Evolutionary conservation across 35 echinoderm and acorn worm species (phyloP), one percentile per base, ranked within the genome.

Genomic region (Apostichopus parvimensis): DNA sequence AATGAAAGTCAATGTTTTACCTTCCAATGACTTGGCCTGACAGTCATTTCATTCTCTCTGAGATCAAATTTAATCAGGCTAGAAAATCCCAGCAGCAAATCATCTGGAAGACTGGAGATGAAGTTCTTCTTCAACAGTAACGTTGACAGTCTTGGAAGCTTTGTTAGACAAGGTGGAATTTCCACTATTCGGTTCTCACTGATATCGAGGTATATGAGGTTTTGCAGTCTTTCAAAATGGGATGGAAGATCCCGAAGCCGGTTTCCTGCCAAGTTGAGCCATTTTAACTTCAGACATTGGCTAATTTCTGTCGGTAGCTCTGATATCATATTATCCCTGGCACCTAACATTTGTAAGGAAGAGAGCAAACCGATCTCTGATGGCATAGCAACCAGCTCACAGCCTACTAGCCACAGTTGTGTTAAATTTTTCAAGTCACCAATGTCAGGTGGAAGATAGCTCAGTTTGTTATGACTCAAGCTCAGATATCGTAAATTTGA

Each of bases 11-110:
- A 75, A 75, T 23, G 57, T 56, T 84, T 84, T 84, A 99, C 97
- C 93, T 99, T 99, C 97, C 97, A 99, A 73, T 99, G 97, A 53
- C 59, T 57, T 80, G 97, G 97, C 87, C 97, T 94, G 4, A 94
- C 89, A 79, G 72, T 92, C 61, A 99, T 88, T 26, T 93, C 81
- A 72, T 99, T 99, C 52, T 93, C 95, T 57, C 97, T 96, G 45
- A 99, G 89, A 53, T 99, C 97, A 14, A 99, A 73, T 73, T 99
- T 99, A 13, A 92, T 93, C 8, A 99, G 85, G 17, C 80, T 26
- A 11, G 93, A 94, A n/a, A 99, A 86, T 14, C 97, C 97, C 21
- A 99, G 54, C 17, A 99, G 87, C 0, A 81, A 62, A 78, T 96
- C 95, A 95, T 99, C 97, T 17, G 97, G 88, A 25, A 99, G 91